phyloP scores from a whole-genome alignment of 2,797 vertebrate species.

The Liasis olivaceus region DNA sequence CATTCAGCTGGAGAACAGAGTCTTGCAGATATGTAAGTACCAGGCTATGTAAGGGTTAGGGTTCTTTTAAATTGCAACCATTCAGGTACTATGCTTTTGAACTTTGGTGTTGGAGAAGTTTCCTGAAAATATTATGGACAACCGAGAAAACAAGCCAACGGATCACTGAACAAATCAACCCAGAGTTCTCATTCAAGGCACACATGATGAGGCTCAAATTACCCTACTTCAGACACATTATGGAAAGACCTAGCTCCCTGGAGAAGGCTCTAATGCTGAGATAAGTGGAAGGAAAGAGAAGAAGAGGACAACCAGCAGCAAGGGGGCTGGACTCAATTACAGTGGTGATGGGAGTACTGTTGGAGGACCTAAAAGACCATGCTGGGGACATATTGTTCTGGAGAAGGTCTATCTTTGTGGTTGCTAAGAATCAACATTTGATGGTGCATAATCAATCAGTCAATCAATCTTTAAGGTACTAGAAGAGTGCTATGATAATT shows the following conservation, averaged over 20 bases:
- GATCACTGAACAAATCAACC: neutral
- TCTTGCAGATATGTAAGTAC: no score
- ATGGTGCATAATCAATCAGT: neutral
- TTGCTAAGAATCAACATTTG: neutral
- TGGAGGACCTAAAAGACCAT: neutral
- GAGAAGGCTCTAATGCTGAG: neutral
- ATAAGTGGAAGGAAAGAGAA: neutral
- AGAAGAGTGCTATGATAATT: neutral
- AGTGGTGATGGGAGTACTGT: neutral
- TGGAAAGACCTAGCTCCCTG: neutral
- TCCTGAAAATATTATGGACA: neutral
- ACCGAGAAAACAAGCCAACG: neutral
- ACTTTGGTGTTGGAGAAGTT: neutral
- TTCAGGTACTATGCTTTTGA: no score
- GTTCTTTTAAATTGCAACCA: no score
- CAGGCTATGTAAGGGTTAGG: no score
- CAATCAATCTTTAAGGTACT: neutral
- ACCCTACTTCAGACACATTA: neutral
- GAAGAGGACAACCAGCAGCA: neutral
- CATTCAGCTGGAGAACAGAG: no score
- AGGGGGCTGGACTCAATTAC: neutral
- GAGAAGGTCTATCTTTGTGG: neutral
- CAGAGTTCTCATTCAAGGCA: neutral
- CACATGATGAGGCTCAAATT: neutral
- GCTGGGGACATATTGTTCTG: neutral